phyloP scores from a whole-genome alignment of 35 echinoderm and acorn worm genomes.

The Anneissia japonica region DNA sequence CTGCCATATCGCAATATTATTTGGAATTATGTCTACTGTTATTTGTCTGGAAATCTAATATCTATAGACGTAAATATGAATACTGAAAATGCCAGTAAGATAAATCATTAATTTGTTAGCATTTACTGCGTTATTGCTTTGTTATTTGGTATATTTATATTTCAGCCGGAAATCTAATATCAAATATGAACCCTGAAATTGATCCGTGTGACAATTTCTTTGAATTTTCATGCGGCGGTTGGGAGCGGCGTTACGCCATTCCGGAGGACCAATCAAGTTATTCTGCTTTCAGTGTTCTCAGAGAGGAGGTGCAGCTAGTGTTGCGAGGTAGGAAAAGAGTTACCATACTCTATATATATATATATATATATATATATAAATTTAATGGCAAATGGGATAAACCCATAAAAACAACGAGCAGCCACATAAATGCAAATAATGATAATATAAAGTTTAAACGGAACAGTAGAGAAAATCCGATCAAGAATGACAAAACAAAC shows the following conservation, averaged over 20 bases:
- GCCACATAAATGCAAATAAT: too few species aligned
- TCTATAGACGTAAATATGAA: too few species aligned
- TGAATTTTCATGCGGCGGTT: constrained; percentile 79
- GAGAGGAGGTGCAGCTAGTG: constrained; percentile 32
- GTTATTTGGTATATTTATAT: neutral
- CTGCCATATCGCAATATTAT: too few species aligned
- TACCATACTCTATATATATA: neutral
- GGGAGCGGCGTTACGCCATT: constrained; percentile 53
- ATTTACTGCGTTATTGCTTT: too few species aligned
- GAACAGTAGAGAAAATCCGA: too few species aligned
- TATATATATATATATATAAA: neutral
- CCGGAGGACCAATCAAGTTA: constrained; percentile 46
- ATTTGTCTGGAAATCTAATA: too few species aligned
- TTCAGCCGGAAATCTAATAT: constrained; percentile 59
- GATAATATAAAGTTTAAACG: too few species aligned
- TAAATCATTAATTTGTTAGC: too few species aligned
- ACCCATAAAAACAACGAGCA: too few species aligned
- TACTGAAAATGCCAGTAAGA: too few species aligned
- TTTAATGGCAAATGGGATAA: neutral
- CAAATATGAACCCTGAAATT: constrained; percentile 52
- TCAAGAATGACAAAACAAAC: too few species aligned
- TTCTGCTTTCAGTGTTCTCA: constrained; percentile 42
- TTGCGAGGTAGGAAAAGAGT: constrained; percentile 47
- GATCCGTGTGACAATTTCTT: constrained; percentile 91
- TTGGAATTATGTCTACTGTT: too few species aligned